Base-by-base conservation (phyloP, 1,140 invertebrate species). In the Danaus plexippus region DNA sequence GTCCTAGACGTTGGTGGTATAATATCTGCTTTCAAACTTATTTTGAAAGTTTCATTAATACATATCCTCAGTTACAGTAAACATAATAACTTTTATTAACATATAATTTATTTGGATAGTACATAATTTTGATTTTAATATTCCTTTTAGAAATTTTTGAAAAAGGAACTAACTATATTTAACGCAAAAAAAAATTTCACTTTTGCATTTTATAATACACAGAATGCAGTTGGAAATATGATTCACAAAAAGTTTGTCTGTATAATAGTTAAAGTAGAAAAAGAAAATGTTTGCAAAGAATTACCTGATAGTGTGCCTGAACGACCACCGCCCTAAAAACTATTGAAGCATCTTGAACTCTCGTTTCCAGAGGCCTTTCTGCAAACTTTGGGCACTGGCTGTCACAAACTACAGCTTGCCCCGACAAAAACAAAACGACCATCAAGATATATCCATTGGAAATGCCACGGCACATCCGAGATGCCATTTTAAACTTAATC, bases 321-420 rank as follows among this genome's bases (percentile, higher is more conserved):
- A 87, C 79, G 48, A 85, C 80, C 11, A 87, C 82, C 9, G 79
- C 80, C 47, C 80, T 79, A 74, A 87, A 87, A 65, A 85, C 82
- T 73, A 85, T 84, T 12, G 79, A 74, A 63, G 84, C 82, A 49
- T 87, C 82, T 73, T 83, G 80, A 51, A 87, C 80, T 57, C 84
- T 64, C 44, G 84, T 87, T 72, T 87, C 84, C n/a, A 87, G 66
- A 22, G 80, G 84, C 55, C 75, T 81, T 62, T 83, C 84, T 12
- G 82, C 80, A 52, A 73, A 85, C 77, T 85, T 87, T 13, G 84
- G 84, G 66, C 84, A 87, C 70, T 74, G 80, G 61, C 79, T 79
- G 73, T 87, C 84, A 77, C 84, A 85, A 71, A 84, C 79, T 76
- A 85, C 82, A 55, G 80, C 83, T 62, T 75, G 71, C 54, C 80